Conservation (phyloP, 1,140 invertebrate species). For the Heliothis subflexa region DNA sequence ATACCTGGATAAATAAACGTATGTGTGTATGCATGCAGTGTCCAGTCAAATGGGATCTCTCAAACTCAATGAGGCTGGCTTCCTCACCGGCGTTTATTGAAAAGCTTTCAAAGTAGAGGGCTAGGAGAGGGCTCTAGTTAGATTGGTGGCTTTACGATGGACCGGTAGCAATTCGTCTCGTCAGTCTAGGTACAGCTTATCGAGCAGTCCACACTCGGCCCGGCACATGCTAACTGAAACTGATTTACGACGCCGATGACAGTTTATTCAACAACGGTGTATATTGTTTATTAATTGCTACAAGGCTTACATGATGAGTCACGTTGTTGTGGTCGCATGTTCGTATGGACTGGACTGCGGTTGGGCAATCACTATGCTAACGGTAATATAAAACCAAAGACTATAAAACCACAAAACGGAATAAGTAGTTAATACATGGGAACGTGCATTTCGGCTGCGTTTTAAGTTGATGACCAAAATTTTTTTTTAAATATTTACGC, state of each 20-base stretch:
- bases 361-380: neutral
- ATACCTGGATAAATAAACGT: slow-evolving; percentile 25
- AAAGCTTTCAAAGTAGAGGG: slow-evolving; percentile 20
- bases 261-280: slow-evolving; percentile 65
- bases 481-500: too few species aligned
- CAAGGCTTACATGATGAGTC: slow-evolving; percentile 45
- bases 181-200: slow-evolving; percentile 71
- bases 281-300: slow-evolving; percentile 59
- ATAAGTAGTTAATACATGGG: neutral
- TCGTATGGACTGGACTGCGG: slow-evolving; percentile 16
- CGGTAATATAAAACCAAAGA: neutral
- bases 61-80: slow-evolving; percentile 37
- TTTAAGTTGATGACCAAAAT: neutral
- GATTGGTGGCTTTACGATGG: slow-evolving; percentile 54
- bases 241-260: slow-evolving; percentile 73
- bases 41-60: slow-evolving; percentile 43
- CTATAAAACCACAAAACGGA: too few species aligned
- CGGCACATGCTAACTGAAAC: slow-evolving; percentile 72
- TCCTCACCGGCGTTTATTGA: slow-evolving; percentile 30
- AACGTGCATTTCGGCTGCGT: neutral
- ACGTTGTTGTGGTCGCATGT: slow-evolving; percentile 22
- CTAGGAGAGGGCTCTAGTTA: slow-evolving; percentile 54
- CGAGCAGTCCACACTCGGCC: slow-evolving; percentile 66
- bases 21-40: slow-evolving; percentile 18
- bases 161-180: slow-evolving; percentile 69